Evolutionary conservation across 2,113 vertebrate species (phyloP).

Genomic region (Notarius lentiginosus): DNA sequence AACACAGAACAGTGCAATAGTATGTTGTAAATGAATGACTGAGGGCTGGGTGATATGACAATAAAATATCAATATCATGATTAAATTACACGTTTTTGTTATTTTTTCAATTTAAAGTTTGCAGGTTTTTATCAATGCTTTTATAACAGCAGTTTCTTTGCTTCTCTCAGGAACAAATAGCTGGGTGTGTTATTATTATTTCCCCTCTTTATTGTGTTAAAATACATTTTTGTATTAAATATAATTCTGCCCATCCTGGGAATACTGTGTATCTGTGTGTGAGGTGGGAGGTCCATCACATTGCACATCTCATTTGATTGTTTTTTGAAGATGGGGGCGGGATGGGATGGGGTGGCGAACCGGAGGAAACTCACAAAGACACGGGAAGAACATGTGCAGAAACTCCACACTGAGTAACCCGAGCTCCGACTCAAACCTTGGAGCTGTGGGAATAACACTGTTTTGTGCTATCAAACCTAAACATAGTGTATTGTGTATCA

Average conservation of each 20-base stretch:
- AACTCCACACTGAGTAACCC: neutral
- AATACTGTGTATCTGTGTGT: neutral
- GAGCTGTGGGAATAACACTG: neutral
- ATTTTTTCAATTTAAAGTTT: no score
- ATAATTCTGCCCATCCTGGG: neutral
- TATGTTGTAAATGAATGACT: constrained; percentile 38
- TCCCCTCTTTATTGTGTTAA: neutral
- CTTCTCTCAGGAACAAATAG: neutral
- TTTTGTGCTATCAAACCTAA: neutral
- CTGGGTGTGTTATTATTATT: neutral
- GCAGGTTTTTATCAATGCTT: neutral
- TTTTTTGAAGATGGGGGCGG: neutral
- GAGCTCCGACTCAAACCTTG: neutral
- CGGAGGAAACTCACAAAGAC: neutral
- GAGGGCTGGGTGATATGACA: neutral
- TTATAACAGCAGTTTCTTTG: neutral
- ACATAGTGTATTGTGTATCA: neutral
- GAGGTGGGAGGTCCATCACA: neutral
- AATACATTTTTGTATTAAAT: neutral
- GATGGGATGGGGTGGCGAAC: no score
- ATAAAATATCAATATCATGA: neutral
- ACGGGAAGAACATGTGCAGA: neutral
- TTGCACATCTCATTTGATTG: no score
- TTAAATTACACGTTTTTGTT: neutral
- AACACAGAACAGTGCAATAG: constrained; percentile 55